Conservation (phyloP, 2,113 vertebrate species). For the Herpailurus yagouaroundi region DNA sequence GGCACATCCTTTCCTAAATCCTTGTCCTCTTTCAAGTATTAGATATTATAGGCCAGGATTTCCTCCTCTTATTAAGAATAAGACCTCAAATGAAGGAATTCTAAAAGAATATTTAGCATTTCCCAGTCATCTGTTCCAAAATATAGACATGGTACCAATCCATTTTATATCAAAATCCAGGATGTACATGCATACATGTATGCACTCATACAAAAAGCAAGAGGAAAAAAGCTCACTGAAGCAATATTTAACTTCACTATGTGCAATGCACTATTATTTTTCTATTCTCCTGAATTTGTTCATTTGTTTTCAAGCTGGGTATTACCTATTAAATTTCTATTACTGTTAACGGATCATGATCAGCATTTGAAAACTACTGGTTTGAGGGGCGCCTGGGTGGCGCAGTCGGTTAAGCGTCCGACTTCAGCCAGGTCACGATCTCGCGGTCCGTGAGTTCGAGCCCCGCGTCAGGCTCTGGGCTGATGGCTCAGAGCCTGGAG, state of each 20-base stretch:
- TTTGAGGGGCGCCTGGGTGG: too few relatives aligned
- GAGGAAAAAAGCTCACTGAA: background rate
- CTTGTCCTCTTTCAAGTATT: background rate
- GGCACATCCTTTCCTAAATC: background rate
- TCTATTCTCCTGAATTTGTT: background rate
- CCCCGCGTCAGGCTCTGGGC: too few relatives aligned
- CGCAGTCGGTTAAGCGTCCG: too few relatives aligned
- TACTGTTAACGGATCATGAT: background rate
- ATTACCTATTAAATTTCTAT: background rate
- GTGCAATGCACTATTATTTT: background rate
- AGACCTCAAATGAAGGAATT: background rate
- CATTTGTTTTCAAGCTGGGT: background rate
- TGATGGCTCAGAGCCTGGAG: too few relatives aligned
- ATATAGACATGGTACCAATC: background rate
- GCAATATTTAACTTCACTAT: background rate
- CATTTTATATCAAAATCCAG: constrained; percentile 32
- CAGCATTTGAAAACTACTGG: background rate
- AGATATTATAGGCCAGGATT: background rate
- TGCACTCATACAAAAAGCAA: background rate
- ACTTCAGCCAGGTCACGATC: too few relatives aligned
- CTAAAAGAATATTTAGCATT: background rate
- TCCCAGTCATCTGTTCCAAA: background rate
- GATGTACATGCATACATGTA: background rate
- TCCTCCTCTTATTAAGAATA: background rate
- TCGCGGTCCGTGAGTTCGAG: too few relatives aligned